phyloP scores from a whole-genome alignment of 2,888 invertebrate genomes.

The Parascotia fuliginaria region DNA sequence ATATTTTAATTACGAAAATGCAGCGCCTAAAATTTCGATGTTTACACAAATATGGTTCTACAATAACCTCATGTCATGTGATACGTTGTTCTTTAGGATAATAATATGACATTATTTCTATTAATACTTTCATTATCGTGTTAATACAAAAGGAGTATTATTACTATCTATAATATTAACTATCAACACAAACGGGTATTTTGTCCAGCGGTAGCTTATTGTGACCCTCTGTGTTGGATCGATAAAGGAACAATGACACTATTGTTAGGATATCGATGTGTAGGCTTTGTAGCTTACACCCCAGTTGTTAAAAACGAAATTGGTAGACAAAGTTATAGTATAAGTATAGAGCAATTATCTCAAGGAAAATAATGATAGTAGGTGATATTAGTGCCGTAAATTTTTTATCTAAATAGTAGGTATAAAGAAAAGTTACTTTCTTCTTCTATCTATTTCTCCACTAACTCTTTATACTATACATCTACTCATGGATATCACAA shows the following conservation, averaged over 20 bases:
- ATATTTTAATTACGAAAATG: too few species aligned
- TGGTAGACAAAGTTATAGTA: not conserved
- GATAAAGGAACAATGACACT: slow-evolving; percentile 50
- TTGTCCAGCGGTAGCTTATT: slow-evolving; percentile 38
- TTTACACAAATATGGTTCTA: too few species aligned
- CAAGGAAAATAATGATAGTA: too few species aligned
- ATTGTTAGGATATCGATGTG: slow-evolving; percentile 38
- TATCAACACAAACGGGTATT: slow-evolving; percentile 33
- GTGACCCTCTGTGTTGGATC: slow-evolving; percentile 46
- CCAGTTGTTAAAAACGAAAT: slow-evolving; percentile 14
- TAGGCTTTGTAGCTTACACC: slow-evolving; percentile 18
- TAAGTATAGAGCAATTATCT: not conserved
- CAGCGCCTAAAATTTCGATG: too few species aligned
- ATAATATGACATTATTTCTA: slow-evolving; percentile 1
- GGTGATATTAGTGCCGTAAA: too few species aligned
- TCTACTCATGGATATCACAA: too few species aligned
- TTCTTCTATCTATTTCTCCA: too few species aligned
- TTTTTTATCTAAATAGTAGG: too few species aligned
- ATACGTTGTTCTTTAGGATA: too few species aligned
- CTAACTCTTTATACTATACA: too few species aligned
- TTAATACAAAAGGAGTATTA: slow-evolving; percentile 3
- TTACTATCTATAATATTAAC: slow-evolving; percentile 24
- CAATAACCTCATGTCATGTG: too few species aligned
- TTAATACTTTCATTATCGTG: not conserved
- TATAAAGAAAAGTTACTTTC: too few species aligned